Conservation (phyloP, 1,140 invertebrate species). For the Rhopalosiphum maidis region DNA sequence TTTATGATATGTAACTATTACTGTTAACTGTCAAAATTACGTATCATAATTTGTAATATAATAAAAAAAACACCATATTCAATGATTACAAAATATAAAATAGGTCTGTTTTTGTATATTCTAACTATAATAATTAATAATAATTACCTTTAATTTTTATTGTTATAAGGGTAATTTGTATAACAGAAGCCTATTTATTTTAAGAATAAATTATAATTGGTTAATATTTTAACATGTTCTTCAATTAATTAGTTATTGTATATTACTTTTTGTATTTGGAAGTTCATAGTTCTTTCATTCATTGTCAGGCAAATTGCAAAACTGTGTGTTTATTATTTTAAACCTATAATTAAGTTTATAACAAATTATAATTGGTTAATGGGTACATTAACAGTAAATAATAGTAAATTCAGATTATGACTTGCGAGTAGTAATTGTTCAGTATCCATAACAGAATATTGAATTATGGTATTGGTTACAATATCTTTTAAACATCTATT, state of each 20-base stretch:
- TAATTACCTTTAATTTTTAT: constrained; percentile 27
- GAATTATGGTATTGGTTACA: neutral
- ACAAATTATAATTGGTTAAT: neutral
- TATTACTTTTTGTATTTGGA: neutral
- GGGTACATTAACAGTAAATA: neutral
- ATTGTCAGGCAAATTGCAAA: neutral
- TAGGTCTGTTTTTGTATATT: neutral
- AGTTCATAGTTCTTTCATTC: neutral
- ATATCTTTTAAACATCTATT: neutral
- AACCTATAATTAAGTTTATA: neutral
- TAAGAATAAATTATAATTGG: constrained; percentile 36
- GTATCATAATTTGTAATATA: neutral
- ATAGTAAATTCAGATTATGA: neutral
- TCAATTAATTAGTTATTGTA: neutral
- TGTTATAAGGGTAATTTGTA: constrained; percentile 41
- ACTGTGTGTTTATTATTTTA: neutral
- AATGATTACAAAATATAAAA: neutral
- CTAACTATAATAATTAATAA: constrained; percentile 7
- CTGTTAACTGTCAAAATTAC: neutral
- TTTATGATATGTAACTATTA: neutral
- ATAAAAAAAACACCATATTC: neutral
- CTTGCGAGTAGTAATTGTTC: neutral
- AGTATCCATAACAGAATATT: neutral
- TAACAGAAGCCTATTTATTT: neutral
- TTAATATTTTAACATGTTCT: constrained; percentile 25